A percentile compares a stretch with the other conserved stretches of the same genome.
phyloP scores from a whole-genome alignment of 2,797 vertebrate genomes.

The Sebastolobus altivelis region DNA sequence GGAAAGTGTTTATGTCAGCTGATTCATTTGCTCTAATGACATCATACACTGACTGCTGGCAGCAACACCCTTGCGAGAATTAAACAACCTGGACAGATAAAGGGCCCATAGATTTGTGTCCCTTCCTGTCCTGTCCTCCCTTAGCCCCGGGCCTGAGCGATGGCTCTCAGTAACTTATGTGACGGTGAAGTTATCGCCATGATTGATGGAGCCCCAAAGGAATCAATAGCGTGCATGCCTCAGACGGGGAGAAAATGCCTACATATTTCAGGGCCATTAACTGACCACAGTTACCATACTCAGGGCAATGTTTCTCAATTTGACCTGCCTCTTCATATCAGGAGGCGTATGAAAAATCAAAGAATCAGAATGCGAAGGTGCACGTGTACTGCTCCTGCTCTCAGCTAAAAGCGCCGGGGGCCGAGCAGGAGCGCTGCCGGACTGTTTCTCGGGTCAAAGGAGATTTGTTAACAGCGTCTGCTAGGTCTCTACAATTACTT shows the following conservation, averaged over 20 bases:
- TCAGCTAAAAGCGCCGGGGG: slow-evolving; percentile 29
- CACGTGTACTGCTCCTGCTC: not conserved
- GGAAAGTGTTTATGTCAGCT: slow-evolving; percentile 25
- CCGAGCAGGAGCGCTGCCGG: not conserved
- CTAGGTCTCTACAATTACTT: slow-evolving; percentile 48
- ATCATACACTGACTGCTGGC: slow-evolving; percentile 19
- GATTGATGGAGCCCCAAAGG: slow-evolving; percentile 77
- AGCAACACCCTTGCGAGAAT: slow-evolving; percentile 5
- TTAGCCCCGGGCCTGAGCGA: slow-evolving; percentile 62
- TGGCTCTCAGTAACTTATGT: slow-evolving; percentile 75
- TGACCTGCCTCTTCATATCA: slow-evolving; percentile 73
- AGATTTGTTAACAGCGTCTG: slow-evolving; percentile 65
- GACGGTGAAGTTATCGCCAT: slow-evolving; percentile 72
- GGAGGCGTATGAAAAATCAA: slow-evolving; percentile 65
- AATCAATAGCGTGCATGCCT: slow-evolving; percentile 79
- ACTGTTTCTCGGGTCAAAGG: slow-evolving; percentile 56
- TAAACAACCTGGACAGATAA: slow-evolving; percentile 53
- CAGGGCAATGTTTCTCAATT: slow-evolving; percentile 76
- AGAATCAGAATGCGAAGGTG: slow-evolving; percentile 37
- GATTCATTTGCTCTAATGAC: slow-evolving; percentile 33
- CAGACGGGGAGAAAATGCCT: slow-evolving; percentile 53
- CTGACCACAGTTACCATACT: slow-evolving; percentile 72
- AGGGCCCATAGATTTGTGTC: slow-evolving; percentile 54
- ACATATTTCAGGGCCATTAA: slow-evolving; percentile 84
- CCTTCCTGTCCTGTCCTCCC: slow-evolving; percentile 28